phyloP scores from a whole-genome alignment of 1,140 invertebrate genomes.

The Bombus fervidus region DNA sequence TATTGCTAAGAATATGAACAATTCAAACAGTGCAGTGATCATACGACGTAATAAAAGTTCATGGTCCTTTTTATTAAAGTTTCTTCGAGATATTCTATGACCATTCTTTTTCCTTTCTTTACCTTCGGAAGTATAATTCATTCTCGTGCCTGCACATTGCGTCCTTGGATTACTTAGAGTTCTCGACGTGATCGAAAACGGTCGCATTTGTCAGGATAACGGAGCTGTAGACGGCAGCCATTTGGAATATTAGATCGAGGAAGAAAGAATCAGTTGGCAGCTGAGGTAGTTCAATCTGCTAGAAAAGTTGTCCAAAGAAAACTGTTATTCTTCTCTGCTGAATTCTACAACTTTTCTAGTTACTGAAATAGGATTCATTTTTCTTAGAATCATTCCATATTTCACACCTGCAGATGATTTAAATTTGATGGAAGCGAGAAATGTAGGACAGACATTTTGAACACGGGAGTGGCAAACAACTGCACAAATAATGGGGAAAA shows the following conservation, averaged over 20 bases:
- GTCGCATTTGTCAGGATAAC: slow-evolving; percentile 23
- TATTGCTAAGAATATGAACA: background rate
- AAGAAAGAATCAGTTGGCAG: slow-evolving; percentile 15
- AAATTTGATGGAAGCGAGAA: background rate
- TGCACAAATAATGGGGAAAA: too few relatives aligned
- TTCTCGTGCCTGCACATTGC: slow-evolving; percentile 7
- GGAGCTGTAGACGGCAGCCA: background rate
- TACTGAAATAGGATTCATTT: background rate
- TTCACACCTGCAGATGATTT: background rate
- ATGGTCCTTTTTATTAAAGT: background rate
- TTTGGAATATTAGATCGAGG: slow-evolving; percentile 14
- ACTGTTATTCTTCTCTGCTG: background rate
- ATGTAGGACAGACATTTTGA: background rate
- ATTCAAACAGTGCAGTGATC: background rate
- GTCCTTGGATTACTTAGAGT: background rate
- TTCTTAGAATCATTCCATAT: too few relatives aligned
- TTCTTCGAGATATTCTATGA: background rate
- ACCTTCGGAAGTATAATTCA: background rate
- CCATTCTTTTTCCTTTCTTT: background rate
- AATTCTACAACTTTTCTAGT: background rate
- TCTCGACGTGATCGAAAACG: background rate
- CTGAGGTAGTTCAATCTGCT: slow-evolving; percentile 6
- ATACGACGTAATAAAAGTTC: background rate
- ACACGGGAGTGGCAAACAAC: background rate
- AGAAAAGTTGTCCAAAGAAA: slow-evolving; percentile 6